A percentile compares a stretch with the other conserved stretches of the same genome.
phyloP scores from a whole-genome alignment of 1,140 invertebrate species.

The Bombus superbus region DNA sequence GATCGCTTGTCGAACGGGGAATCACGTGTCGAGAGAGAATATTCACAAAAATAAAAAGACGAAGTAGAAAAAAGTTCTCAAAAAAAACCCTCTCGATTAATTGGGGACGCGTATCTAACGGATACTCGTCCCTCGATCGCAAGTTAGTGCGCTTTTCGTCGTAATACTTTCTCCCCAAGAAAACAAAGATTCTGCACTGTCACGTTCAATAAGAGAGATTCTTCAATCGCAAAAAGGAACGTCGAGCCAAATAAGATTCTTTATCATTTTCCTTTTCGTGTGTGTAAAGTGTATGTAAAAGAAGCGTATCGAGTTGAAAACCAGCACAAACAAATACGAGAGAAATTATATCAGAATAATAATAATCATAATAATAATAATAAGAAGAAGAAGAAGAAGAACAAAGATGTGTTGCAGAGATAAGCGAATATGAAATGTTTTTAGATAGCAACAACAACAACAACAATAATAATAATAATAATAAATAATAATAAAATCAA shows the following conservation, averaged over 20 bases:
- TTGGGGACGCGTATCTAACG: conserved; percentile 34
- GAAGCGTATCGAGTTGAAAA: conserved; percentile 55
- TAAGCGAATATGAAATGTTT: conserved; percentile 45
- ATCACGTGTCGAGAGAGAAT: neutral
- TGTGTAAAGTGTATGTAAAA: conserved; percentile 64
- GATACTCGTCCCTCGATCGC: conserved; percentile 25
- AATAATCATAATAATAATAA: neutral
- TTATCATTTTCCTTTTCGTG: conserved; percentile 10
- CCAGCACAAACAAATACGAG: conserved; percentile 32
- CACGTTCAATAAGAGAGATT: conserved; percentile 29
- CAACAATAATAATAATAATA: neutral
- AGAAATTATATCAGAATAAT: neutral
- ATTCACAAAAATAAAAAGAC: neutral
- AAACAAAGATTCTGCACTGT: conserved; percentile 59
- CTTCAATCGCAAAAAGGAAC: conserved; percentile 3
- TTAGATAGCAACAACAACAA: neutral
- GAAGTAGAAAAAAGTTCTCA: neutral
- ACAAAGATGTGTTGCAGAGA: conserved; percentile 19
- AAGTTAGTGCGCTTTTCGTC: conserved; percentile 68
- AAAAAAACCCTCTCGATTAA: conserved; percentile 53
- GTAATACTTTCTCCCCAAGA: conserved; percentile 51
- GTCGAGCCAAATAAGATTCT: neutral
- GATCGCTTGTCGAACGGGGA: neutral
- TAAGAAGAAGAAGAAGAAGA: neutral
- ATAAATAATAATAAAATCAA: neutral